Percentiles rank a stretch among this genome's conserved stretches.
Conservation (phyloP, 2,888 invertebrate genomes). For the Bombyx huttoni region DNA sequence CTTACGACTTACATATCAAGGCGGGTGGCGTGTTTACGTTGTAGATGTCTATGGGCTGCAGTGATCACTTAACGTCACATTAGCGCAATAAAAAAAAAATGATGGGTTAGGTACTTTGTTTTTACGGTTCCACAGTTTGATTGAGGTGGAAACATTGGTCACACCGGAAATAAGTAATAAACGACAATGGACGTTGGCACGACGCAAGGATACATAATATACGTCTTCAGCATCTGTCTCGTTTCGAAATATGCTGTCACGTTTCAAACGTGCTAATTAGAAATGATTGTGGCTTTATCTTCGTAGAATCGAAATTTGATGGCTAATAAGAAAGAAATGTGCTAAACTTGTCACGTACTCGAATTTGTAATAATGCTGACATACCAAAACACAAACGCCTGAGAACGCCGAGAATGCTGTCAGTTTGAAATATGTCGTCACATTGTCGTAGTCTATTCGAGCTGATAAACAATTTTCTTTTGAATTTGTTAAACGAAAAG, state of each 20-base stretch:
- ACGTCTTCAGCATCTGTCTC: slow-evolving; percentile 13
- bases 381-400: slow-evolving; percentile 1
- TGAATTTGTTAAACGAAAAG: neutral
- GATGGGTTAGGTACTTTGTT: neutral
- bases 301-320: neutral
- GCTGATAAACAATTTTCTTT: neutral
- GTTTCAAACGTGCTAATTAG: slow-evolving; percentile 2
- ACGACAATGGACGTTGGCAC: slow-evolving; percentile 29
- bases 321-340: neutral
- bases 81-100: neutral
- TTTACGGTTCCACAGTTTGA: neutral
- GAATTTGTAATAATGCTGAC: neutral
- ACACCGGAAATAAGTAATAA: slow-evolving; percentile 50
- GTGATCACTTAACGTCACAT: too few species aligned
- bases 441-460: neutral
- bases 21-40: too few species aligned
- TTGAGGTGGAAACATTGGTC: slow-evolving; percentile 8
- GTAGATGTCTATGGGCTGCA: too few species aligned
- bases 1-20: too few species aligned
- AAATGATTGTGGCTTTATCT: neutral
- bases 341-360: slow-evolving; percentile 1
- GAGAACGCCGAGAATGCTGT: slow-evolving; percentile 5
- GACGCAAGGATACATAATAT: slow-evolving; percentile 14
- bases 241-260: neutral
- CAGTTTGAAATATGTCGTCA: neutral